phyloP scores from a whole-genome alignment of 2,797 vertebrate species.

The Bufotes viridis region DNA sequence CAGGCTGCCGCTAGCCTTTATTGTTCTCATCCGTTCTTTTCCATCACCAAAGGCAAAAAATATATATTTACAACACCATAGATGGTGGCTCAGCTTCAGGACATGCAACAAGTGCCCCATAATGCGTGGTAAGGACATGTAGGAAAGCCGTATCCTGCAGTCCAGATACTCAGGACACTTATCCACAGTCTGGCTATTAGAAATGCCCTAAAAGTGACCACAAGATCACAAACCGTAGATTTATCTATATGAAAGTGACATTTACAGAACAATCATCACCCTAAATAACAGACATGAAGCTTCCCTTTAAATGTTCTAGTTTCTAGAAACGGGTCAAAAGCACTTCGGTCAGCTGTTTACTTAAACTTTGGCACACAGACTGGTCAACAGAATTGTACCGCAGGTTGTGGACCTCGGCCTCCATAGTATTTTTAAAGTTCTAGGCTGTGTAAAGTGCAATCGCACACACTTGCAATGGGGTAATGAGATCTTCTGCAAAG shows the following conservation, averaged over 20 bases:
- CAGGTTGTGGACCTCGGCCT: neutral
- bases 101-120: no score
- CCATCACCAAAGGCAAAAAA: neutral
- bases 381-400: neutral
- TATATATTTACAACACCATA: no score
- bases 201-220: no score
- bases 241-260: neutral
- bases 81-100: no score
- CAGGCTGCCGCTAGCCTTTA: neutral
- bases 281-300: neutral
- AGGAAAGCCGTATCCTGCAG: no score
- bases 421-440: neutral
- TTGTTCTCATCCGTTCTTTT: neutral
- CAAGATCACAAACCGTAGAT: neutral
- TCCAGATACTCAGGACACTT: no score
- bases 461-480: neutral
- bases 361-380: neutral
- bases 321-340: conserved; percentile 1
- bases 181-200: no score
- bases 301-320: neutral
- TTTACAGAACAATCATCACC: neutral
- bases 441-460: neutral
- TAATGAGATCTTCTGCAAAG: neutral
- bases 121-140: no score
- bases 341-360: neutral